Evolutionary conservation across 2,888 invertebrate species (phyloP), one percentile per base, ranked within the genome.

Genomic region (Drosophila pseudotalamancana): DNA sequence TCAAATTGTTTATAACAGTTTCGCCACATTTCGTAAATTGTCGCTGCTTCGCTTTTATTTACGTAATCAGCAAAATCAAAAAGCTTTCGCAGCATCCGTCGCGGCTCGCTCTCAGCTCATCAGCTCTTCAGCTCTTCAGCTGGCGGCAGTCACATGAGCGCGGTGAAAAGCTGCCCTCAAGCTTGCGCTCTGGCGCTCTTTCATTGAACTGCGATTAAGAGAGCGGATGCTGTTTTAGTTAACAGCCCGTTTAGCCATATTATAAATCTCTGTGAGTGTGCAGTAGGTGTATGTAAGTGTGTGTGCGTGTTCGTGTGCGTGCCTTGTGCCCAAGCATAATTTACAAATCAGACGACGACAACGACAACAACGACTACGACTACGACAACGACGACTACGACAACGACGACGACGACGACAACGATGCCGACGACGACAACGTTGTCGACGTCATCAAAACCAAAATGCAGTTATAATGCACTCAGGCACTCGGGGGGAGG

Each of bases 381-480:
- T n/a, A n/a, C 43, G 11, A 65, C 66, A 32, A 35, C 64, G 21
- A 45, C 56, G 55, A 57, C n/a, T n/a, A n/a, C 55, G 14, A 32
- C 61, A 23, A 57, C 72, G 48, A 39, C 57, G 43, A 46, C 35
- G 39, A 48, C 60, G 18, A 27, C 46, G 54, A 43, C 76, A 31
- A 60, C 48, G 5, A 61, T 63, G 32, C 29, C 69, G 18, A 50
- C 62, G 34, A 68, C 60, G 34, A 74, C 75, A 63, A 49, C 75
- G 62, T 67, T 69, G 79, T 82, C 79, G 73, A 85, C 79, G 87
- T 81, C 81, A 81, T 81, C 81, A 81, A 86, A 84, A 66, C 81
- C 74, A 79, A 87, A 83, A 87, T 83, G 86, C 83, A 83, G 83
- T 85, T 85, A 85, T 79, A 85, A 83, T 85, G 83, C 88, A 83